Percentiles rank a stretch among this genome's conserved stretches.
phyloP scores from a whole-genome alignment of 1,140 invertebrate genomes.

The Nautilus pompilius region DNA sequence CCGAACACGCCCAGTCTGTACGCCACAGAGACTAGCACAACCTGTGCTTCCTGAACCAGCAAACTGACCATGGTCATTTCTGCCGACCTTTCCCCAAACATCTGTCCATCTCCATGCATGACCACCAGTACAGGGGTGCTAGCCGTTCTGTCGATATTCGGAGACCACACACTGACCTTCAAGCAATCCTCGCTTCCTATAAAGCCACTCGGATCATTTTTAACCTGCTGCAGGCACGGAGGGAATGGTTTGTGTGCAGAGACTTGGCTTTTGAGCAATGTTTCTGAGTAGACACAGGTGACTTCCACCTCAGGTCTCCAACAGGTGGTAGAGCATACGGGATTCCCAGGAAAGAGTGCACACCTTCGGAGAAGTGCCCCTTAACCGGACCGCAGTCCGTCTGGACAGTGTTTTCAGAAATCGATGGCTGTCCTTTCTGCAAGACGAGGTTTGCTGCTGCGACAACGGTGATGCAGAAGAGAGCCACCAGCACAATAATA shows the following conservation, averaged over 20 bases:
- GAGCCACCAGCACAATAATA: not conserved
- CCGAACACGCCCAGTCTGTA: not conserved
- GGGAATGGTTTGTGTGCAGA: too few species aligned
- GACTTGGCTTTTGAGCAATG: too few species aligned
- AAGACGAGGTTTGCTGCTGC: not conserved
- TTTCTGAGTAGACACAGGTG: conserved; percentile 61
- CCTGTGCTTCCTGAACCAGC: not conserved
- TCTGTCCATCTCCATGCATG: not conserved
- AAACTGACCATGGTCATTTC: not conserved
- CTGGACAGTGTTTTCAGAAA: not conserved
- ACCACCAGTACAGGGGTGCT: not conserved
- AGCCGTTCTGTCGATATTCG: not conserved
- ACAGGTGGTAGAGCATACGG: conserved; percentile 80
- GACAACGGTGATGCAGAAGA: conserved; percentile 1
- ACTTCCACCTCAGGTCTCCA: conserved; percentile 64
- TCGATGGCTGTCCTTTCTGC: not conserved
- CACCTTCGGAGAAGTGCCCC: conserved; percentile 73
- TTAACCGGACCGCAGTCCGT: conserved; percentile 76
- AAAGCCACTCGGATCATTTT: too few species aligned
- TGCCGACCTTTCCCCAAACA: not conserved
- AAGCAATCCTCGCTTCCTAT: not conserved
- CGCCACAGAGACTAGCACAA: not conserved
- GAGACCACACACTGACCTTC: not conserved
- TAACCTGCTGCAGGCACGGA: too few species aligned
- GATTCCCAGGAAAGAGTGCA: conserved; percentile 77